phyloP scores from a whole-genome alignment of 2,113 vertebrate genomes.

The Panthera uncia region DNA sequence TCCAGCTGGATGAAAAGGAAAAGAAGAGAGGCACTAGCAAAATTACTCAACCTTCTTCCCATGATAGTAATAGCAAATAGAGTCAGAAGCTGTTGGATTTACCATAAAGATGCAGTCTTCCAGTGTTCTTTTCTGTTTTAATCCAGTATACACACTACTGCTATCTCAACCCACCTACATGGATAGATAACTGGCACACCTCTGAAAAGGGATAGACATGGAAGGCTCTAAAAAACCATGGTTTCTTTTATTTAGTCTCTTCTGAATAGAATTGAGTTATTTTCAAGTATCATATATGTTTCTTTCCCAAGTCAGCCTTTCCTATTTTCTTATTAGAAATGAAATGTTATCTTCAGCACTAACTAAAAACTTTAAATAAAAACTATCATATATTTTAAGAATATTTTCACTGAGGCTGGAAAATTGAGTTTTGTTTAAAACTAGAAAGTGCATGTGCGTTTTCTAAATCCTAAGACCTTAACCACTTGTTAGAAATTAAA shows the following conservation, averaged over 20 bases:
- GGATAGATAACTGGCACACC: neutral
- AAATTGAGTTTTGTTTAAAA: neutral
- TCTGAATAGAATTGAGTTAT: neutral
- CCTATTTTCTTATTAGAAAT: neutral
- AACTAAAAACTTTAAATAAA: neutral
- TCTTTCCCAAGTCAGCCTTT: neutral
- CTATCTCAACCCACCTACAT: neutral
- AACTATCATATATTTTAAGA: neutral
- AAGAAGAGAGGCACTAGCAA: neutral
- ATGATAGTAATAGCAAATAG: neutral
- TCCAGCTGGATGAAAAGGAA: neutral
- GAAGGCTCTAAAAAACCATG: neutral
- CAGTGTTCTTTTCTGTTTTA: neutral
- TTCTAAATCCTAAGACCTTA: neutral
- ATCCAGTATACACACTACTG: neutral
- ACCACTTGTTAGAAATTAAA: neutral
- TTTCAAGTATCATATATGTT: neutral
- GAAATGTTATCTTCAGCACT: neutral
- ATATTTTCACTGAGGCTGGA: neutral
- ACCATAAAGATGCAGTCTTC: neutral
- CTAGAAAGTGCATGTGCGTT: neutral
- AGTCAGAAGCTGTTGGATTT: neutral
- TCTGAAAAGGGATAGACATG: rapidly evolving
- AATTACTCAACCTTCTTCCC: neutral
- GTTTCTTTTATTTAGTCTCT: neutral